Evolutionary conservation across 2,113 vertebrate species (phyloP).

Genomic region (Neolamprologus sp.): DNA sequence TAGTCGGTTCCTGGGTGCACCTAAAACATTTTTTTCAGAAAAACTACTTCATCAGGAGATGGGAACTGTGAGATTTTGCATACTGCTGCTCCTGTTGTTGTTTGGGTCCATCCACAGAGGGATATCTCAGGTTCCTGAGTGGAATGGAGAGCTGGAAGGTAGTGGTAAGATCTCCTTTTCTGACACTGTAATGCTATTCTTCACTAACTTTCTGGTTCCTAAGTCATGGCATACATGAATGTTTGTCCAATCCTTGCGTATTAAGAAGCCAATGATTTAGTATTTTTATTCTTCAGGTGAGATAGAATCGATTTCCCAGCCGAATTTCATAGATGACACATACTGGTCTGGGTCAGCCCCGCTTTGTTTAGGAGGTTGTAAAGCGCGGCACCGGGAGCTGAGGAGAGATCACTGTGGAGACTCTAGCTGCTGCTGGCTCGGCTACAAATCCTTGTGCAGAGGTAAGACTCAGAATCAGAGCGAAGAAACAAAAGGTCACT

Average conservation of each 20-base stretch:
- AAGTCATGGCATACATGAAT: neutral
- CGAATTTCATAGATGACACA: slow-evolving; percentile 44
- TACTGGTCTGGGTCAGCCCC: slow-evolving; percentile 80
- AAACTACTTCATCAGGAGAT: neutral
- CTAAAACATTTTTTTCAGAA: neutral
- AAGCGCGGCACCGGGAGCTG: slow-evolving; percentile 70
- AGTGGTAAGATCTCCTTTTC: slow-evolving; percentile 53
- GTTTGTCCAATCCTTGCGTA: neutral
- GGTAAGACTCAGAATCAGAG: slow-evolving; percentile 45
- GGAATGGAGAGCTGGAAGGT: slow-evolving; percentile 43
- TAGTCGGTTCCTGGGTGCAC: neutral
- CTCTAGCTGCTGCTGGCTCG: slow-evolving; percentile 80
- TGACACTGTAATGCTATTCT: neutral
- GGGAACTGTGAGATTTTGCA: neutral
- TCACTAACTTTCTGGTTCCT: neutral
- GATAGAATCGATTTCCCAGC: slow-evolving; percentile 9
- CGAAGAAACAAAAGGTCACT: neutral
- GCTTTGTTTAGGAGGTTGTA: slow-evolving; percentile 76
- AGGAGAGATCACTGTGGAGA: slow-evolving; percentile 77
- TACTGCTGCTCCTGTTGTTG: slow-evolving; percentile 25
- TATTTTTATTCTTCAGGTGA: slow-evolving; percentile 28
- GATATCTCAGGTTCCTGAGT: slow-evolving; percentile 30
- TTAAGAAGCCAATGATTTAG: neutral
- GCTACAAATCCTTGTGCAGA: slow-evolving; percentile 79
- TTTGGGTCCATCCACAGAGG: slow-evolving; percentile 26